These are phyloP conservation scores for Drosophila truncata DNA, from an alignment of 1,140 invertebrate species.

Conservation along the genomic window DNA sequence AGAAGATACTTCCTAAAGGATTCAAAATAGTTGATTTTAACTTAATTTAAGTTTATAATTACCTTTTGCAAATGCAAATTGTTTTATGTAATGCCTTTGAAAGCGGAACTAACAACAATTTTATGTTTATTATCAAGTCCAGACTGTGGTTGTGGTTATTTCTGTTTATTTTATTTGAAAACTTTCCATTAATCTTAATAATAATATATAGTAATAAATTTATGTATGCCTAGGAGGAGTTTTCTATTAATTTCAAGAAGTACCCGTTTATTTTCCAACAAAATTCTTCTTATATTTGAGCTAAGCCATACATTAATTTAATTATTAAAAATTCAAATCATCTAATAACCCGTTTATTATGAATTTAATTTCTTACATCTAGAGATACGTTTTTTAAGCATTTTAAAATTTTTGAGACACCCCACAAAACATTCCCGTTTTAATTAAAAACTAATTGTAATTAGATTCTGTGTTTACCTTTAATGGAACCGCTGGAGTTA, in stretches of 20 bases:
- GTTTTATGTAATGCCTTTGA: neutral
- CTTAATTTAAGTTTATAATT: neutral
- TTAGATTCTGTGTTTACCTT: constrained; percentile 88
- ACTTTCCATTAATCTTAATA: neutral
- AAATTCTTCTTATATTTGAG: too few species aligned
- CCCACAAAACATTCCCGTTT: neutral
- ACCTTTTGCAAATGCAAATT: neutral
- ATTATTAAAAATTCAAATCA: neutral
- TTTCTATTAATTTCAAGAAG: neutral
- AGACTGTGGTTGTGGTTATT: constrained; percentile 8
- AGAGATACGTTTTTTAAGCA: too few species aligned
- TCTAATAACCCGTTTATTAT: too few species aligned
- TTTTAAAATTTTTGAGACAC: too few species aligned
- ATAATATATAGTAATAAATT: neutral
- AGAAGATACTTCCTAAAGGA: constrained; percentile 1
- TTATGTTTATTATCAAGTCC: constrained; percentile 5
- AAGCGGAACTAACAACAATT: constrained; percentile 7
- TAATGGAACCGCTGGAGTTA: constrained; percentile 93
- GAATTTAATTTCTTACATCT: too few species aligned
- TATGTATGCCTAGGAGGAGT: neutral
- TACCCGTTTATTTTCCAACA: neutral
- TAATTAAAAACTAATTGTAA: neutral
- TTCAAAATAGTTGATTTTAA: too few species aligned
- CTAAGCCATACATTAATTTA: too few species aligned
- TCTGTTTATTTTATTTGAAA: neutral